phyloP scores from a whole-genome alignment of 2,797 vertebrate species.

The Epinephelus malabaricus region DNA sequence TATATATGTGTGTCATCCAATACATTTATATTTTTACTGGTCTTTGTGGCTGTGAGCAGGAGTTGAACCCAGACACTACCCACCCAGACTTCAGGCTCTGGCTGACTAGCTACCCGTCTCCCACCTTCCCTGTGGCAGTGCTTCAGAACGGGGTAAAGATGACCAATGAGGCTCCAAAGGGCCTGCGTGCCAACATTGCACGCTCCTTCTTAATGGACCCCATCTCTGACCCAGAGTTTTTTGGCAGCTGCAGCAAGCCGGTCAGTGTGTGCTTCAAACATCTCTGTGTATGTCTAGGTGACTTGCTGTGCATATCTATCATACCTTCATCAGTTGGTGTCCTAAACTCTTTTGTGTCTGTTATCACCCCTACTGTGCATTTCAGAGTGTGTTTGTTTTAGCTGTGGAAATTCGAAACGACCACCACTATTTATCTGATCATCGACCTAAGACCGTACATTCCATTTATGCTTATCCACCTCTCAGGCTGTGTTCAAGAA shows the following conservation, averaged over 20 bases:
- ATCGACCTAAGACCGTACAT: slow-evolving; percentile 15
- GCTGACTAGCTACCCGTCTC: slow-evolving; percentile 94
- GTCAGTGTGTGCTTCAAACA: slow-evolving; percentile 77
- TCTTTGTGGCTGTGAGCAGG: slow-evolving; percentile 77
- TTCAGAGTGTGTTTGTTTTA: slow-evolving; percentile 48
- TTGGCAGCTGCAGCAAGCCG: slow-evolving; percentile 89
- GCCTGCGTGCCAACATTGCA: slow-evolving; percentile 90
- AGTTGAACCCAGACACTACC: slow-evolving; percentile 89
- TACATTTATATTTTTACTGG: background rate
- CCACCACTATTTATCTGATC: slow-evolving; percentile 22
- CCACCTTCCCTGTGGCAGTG: slow-evolving; percentile 92
- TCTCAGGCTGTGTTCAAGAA: slow-evolving; percentile 90
- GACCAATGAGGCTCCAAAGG: slow-evolving; percentile 94
- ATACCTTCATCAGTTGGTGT: slow-evolving; percentile 28
- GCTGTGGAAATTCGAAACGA: slow-evolving; percentile 22
- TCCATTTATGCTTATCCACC: slow-evolving; percentile 36
- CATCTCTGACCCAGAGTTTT: slow-evolving; percentile 91
- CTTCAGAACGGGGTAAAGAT: slow-evolving; percentile 95
- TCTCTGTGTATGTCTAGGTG: background rate
- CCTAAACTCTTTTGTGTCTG: slow-evolving; percentile 25
- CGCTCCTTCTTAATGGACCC: slow-evolving; percentile 93
- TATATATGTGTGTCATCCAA: background rate
- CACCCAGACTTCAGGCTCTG: slow-evolving; percentile 94
- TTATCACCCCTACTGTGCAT: slow-evolving; percentile 33
- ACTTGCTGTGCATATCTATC: slow-evolving; percentile 24